Base-by-base conservation (phyloP, 2,113 vertebrate species). In the Motacilla alba region DNA sequence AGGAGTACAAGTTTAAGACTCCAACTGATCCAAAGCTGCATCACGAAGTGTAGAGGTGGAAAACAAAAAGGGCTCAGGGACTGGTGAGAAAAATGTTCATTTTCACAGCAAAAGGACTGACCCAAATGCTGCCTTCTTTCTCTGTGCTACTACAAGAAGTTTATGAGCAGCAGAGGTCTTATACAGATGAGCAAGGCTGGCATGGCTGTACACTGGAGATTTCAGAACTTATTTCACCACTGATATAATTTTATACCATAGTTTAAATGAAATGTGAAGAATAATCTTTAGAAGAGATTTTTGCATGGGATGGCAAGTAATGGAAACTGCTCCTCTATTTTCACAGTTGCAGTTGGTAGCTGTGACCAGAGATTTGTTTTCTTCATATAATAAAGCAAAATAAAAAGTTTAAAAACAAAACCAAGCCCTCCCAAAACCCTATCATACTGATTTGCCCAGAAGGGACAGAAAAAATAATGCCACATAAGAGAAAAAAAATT, bases 11-110 rank as follows among this genome's bases (percentile, higher is more conserved):
- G 28, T 37, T 70, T 31, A 55, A 60, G 41, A 58, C 31, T 59
- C 5, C 30, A 80, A n/a, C 21, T 17, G 24, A 81, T 66, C 30
- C 60, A 88, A 87, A 43, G 26, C 30, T 59, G 15, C 39, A 72
- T 46, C 33, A 47, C 7, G 14, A 79, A 47, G 28, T 2, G 1
- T 10, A 58, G 30, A 33, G 9, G 21, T 1, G 3, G 11, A 12
- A 60, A 44, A 60, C 8, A 37, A 14, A 18, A n/a, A 28, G 3
- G 7, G 3, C 0, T 1, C n/a, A 5, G 20, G 10, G 22, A 62
- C 26, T 49, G 17, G 11, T 53, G 13, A 63, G 62, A 66, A 87
- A 53, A 94, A 59, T 14, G 9, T 3, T 46, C 26, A 21, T 63
- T 75, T 66, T 70, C 20, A 59, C 1, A 63, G 47, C 22, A 59